These are phyloP conservation scores for Aphis gossypii DNA, from an alignment of 1,140 invertebrate species.

Conservation along the genomic window DNA sequence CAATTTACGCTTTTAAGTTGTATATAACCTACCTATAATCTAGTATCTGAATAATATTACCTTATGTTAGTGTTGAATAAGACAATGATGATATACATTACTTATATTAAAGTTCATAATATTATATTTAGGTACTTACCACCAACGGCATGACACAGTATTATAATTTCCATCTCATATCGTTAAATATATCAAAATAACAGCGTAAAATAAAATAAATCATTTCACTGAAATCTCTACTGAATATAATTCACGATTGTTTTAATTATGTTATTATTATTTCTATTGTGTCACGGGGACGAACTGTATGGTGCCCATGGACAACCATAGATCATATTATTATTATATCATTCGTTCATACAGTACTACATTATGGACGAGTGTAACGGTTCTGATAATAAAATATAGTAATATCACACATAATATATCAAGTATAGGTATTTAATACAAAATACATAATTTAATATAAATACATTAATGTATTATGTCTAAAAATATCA, in stretches of 20 bases:
- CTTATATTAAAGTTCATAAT: not conserved
- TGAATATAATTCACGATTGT: not conserved
- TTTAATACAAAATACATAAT: too few species aligned
- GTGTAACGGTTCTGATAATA: conserved; percentile 14
- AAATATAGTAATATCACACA: not conserved
- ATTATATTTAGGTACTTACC: not conserved
- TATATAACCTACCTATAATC: not conserved
- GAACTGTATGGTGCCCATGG: too few species aligned
- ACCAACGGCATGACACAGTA: not conserved
- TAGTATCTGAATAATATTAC: not conserved
- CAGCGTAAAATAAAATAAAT: not conserved
- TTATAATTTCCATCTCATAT: not conserved
- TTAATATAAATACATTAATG: not conserved
- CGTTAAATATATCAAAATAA: not conserved
- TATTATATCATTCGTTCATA: not conserved
- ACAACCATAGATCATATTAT: not conserved
- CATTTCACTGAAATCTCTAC: not conserved
- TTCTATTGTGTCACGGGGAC: not conserved
- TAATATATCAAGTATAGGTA: not conserved
- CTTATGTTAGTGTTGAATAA: not conserved
- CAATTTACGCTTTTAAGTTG: not conserved
- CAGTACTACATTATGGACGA: not conserved
- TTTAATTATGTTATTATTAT: not conserved
- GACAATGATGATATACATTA: not conserved
- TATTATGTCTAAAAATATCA: not conserved